These are phyloP conservation scores for Dipodomys spectabilis DNA, from an alignment of 2,113 vertebrate genomes.

Conservation along the genomic window DNA sequence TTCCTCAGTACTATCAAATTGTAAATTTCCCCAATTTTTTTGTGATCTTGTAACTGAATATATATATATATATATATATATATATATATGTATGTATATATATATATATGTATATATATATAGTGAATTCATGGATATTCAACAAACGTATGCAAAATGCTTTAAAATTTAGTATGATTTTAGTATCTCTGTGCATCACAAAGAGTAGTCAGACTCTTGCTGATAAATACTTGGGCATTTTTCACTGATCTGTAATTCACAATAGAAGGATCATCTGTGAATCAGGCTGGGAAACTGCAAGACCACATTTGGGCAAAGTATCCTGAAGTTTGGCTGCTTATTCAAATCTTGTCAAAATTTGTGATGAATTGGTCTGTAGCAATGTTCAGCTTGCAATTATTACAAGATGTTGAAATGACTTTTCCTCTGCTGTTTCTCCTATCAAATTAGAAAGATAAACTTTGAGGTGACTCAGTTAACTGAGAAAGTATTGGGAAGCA, in stretches of 20 bases:
- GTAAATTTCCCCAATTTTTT: conserved; percentile 34
- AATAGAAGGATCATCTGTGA: conserved; percentile 69
- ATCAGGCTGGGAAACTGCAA: conserved; percentile 56
- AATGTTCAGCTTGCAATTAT: background rate
- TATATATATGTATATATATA: conserved; percentile 40
- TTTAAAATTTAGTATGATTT: conserved; percentile 56
- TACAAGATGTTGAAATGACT: background rate
- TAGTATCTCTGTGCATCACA: conserved; percentile 18
- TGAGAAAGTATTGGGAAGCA: background rate
- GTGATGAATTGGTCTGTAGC: conserved; percentile 14
- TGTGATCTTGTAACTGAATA: conserved; percentile 48
- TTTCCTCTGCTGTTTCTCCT: conserved; percentile 51
- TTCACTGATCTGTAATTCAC: conserved; percentile 64
- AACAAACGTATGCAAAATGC: background rate
- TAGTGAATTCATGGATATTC: background rate
- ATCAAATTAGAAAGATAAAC: conserved; percentile 52
- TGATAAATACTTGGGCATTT: conserved; percentile 46
- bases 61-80: conserved; percentile 49
- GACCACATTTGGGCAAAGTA: conserved; percentile 61
- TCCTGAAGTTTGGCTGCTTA: conserved; percentile 55
- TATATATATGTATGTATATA: conserved; percentile 26
- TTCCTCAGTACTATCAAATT: conserved; percentile 36
- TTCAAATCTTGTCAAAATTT: conserved; percentile 69
- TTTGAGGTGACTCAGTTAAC: background rate
- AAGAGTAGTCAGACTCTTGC: conserved; percentile 44